These are phyloP conservation scores for Acanthurus lineatus DNA, from an alignment of 2,797 vertebrate genomes.

Conservation along the genomic window DNA sequence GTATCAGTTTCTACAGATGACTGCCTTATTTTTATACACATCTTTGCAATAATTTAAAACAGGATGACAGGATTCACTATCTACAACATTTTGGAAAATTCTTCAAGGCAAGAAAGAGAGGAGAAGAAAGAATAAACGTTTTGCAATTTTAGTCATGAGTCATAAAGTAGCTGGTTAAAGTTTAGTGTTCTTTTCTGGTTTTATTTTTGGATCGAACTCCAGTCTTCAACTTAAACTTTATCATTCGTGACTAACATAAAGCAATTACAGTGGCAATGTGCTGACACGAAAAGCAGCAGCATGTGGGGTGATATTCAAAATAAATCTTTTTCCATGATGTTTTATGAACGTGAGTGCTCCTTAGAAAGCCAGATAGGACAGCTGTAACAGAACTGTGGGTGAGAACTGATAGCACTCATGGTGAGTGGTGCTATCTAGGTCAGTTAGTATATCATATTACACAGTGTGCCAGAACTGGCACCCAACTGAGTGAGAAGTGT, in stretches of 20 bases:
- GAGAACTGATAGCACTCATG: constrained; percentile 44
- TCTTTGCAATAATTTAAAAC: neutral
- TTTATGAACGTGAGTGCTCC: constrained; percentile 10
- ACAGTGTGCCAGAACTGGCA: constrained; percentile 25
- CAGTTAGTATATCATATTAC: constrained; percentile 60
- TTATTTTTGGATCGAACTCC: neutral
- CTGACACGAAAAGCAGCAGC: constrained; percentile 8
- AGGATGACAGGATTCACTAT: neutral
- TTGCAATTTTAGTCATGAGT: neutral
- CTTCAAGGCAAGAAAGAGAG: neutral
- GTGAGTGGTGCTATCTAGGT: constrained; percentile 57
- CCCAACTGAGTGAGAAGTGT: constrained; percentile 5
- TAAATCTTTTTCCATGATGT: constrained; percentile 18
- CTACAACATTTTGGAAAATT: neutral
- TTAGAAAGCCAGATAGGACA: constrained; percentile 14
- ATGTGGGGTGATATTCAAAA: constrained; percentile 1
- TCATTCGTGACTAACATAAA: constrained; percentile 9
- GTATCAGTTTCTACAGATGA: neutral
- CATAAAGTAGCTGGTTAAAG: neutral
- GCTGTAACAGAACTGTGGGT: constrained; percentile 37
- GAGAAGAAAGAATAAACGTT: constrained; percentile 6
- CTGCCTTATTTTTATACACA: neutral
- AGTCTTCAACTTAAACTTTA: constrained; percentile 9
- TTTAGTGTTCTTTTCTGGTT: constrained; percentile 3
- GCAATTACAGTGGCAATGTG: neutral